Evolutionary conservation across 1,140 invertebrate species (phyloP).

Genomic region (Gryllus bimaculatus): DNA sequence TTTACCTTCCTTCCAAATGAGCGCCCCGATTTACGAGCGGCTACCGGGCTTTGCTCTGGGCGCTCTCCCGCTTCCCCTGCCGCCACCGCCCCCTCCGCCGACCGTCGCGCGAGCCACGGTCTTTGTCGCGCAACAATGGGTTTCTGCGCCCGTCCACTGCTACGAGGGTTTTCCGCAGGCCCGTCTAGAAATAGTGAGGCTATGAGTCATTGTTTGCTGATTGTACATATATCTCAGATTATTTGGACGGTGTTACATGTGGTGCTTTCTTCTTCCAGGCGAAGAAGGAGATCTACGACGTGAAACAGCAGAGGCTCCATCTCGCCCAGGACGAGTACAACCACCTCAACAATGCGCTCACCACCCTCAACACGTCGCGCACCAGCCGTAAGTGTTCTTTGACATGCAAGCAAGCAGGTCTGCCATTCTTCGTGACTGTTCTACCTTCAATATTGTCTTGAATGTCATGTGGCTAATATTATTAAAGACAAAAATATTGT

Average conservation of each 20-base stretch:
- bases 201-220: background rate
- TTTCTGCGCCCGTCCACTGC: background rate
- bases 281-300: constrained; percentile 91
- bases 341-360: constrained; percentile 78
- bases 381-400: constrained; percentile 66
- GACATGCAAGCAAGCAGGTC: background rate
- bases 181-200: background rate
- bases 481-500: too few relatives aligned
- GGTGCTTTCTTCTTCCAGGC: constrained; percentile 56
- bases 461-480: too few relatives aligned
- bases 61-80: background rate
- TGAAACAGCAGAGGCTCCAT: constrained; percentile 86
- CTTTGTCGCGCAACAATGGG: background rate
- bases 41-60: background rate
- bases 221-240: background rate
- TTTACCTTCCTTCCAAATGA: background rate
- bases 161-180: background rate
- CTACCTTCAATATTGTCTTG: too few relatives aligned
- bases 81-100: background rate
- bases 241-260: background rate
- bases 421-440: too few relatives aligned
- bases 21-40: background rate
- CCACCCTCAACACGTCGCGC: constrained; percentile 70
- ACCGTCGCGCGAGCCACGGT: too few relatives aligned
- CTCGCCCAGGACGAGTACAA: constrained; percentile 94